Percentiles rank a stretch among this genome's conserved stretches.
Conservation (phyloP, 30 jellyfish, hydroid and myxozoan species). For the Aurelia aurita region DNA sequence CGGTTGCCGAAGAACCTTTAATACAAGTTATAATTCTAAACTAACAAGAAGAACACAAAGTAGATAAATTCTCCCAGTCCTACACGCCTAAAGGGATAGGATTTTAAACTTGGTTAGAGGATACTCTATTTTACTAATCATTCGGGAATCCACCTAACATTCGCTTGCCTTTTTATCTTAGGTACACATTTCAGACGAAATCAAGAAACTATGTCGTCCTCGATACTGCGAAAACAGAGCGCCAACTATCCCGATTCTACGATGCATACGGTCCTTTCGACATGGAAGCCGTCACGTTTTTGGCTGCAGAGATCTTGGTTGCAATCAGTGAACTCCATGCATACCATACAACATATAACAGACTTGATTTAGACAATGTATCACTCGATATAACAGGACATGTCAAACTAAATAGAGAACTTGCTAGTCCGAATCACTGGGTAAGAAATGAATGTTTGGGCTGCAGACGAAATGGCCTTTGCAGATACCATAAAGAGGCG, state of each 20-base stretch:
- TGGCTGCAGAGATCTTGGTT: conserved; percentile 51
- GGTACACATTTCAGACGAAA: conserved; percentile 76
- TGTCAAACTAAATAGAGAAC: conserved; percentile 56
- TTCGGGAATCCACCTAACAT: too few species aligned
- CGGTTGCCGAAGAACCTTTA: too few species aligned
- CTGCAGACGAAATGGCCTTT: conserved; percentile 39
- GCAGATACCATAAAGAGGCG: conserved; percentile 32
- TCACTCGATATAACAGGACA: conserved; percentile 72
- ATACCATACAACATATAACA: conserved; percentile 34
- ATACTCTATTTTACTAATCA: too few species aligned
- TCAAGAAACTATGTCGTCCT: conserved; percentile 57
- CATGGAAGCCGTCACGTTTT: conserved; percentile 35
- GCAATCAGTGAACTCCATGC: conserved; percentile 73
- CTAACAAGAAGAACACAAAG: too few species aligned
- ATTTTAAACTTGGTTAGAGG: too few species aligned
- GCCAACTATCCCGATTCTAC: conserved; percentile 24
- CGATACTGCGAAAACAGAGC: conserved; percentile 52
- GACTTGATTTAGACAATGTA: conserved; percentile 43
- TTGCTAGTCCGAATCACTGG: conserved; percentile 44
- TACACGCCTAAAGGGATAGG: too few species aligned
- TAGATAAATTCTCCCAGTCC: too few species aligned
- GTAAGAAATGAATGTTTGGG: conserved; percentile 41
- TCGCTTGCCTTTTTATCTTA: not conserved
- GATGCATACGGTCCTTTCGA: conserved; percentile 23
- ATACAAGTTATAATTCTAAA: too few species aligned